Evolutionary conservation across 2,113 vertebrate genomes (phyloP), one percentile per base, ranked within the genome.

Genomic region (Mastomys natalensis): DNA sequence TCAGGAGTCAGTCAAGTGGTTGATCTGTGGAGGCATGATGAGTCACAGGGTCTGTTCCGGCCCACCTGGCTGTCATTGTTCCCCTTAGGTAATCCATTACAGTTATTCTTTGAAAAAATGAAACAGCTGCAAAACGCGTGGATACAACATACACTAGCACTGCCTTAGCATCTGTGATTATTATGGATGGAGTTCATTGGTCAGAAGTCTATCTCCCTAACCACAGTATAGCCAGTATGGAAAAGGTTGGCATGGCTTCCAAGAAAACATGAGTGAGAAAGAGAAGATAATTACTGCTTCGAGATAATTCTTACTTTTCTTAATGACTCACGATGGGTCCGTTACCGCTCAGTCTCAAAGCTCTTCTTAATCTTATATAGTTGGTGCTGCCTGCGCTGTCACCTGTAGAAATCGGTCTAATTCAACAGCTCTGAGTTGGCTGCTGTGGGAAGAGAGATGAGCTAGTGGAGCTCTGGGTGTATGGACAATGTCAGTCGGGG

Each of bases 261-360:
- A 62, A n/a, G 19, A 96, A 82, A 90, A 77, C 24, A 10, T 87
- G 82, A 53, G 43, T 64, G 40, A 68, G 87, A 62, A 62, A 53
- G 58, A 40, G 22, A 64, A 22, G 43, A 73, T 73, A 62, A 45
- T 64, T 87, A 48, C 85, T 89, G 31, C 9, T 91, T 51, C 13
- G 81, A 70, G 58, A 53, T 91, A 88, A 55, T 43, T 51, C 7
- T 84, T 12, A 34, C 31, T 68, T 86, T 86, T 29, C 62, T 86
- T 66, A 68, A 34, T 86, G 29, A 22, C 62, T 66, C 9, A 5
- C 5, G 64, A 64, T 68, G 64, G 62, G 43, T n/a, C 8, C 34
- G 26, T 80, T 40, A 86, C 55, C 21, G 26, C 85, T 89, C 53
- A 21, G 34, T 85, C 80, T 74, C 72, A 53, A 89, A 82, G 78